Conservation (phyloP, 2,797 vertebrate species). For the Eospalax fontanierii region DNA sequence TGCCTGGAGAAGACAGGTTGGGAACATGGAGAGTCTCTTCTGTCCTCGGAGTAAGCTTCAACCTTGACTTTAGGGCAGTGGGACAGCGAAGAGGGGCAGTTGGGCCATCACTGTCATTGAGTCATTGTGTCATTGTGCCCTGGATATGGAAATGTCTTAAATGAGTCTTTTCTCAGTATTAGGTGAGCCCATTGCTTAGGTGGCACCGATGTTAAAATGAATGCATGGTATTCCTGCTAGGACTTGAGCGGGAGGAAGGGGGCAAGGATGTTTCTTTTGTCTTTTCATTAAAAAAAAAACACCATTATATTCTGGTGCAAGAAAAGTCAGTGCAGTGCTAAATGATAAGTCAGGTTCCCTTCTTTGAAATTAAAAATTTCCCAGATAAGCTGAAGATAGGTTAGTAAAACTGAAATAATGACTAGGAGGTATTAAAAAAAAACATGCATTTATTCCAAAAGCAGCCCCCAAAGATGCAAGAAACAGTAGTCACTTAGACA, state of each 20-base stretch:
- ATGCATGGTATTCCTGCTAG: neutral
- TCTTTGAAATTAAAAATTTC: constrained; percentile 67
- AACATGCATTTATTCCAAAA: constrained; percentile 67
- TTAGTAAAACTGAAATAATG: constrained; percentile 64
- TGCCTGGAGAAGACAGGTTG: neutral
- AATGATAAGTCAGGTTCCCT: constrained; percentile 33
- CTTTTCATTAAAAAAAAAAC: constrained; percentile 13
- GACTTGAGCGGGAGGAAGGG: neutral
- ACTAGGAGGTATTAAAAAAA: constrained; percentile 62
- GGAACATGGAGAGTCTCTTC: neutral
- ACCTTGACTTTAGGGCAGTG: neutral
- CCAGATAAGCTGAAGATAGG: constrained; percentile 59
- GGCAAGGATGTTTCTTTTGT: neutral
- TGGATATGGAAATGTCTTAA: neutral
- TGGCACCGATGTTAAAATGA: neutral
- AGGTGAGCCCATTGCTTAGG: neutral
- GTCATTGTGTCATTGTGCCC: neutral
- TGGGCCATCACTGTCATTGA: neutral
- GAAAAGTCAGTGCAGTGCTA: constrained; percentile 28
- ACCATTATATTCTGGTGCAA: neutral
- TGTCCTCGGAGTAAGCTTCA: neutral
- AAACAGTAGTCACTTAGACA: constrained; percentile 57
- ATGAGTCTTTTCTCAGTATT: neutral
- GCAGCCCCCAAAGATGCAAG: neutral
- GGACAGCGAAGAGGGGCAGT: neutral